These are phyloP conservation scores for Cyphomyrus plagiostoma DNA, from an alignment of 2,113 vertebrate species.

Conservation along the genomic window DNA sequence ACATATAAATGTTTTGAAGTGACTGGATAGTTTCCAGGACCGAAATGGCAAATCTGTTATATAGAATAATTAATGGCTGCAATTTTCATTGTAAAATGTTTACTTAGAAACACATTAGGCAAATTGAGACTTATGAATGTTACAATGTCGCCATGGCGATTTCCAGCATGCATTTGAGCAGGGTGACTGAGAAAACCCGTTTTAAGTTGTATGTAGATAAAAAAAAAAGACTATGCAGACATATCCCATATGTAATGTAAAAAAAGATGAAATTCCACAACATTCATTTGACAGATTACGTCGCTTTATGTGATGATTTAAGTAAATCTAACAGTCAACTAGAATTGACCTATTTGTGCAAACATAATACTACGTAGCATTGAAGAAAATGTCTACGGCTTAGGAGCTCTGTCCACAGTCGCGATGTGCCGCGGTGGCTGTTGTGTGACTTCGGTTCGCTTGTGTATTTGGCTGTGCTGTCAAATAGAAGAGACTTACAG, in stretches of 20 bases:
- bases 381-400: background rate
- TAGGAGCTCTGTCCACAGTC: background rate
- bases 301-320: background rate
- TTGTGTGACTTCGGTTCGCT: background rate
- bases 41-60: constrained; percentile 11
- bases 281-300: background rate
- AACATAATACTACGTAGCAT: background rate
- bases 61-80: constrained; percentile 28
- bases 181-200: background rate
- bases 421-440: background rate
- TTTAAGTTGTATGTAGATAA: background rate
- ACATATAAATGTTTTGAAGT: background rate
- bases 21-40: background rate
- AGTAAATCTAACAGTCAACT: background rate
- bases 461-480: background rate
- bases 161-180: background rate
- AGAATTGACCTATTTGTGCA: background rate
- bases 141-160: background rate
- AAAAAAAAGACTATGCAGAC: too few species aligned
- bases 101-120: constrained; percentile 13
- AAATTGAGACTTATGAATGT: constrained; percentile 20
- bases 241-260: background rate
- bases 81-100: constrained; percentile 16
- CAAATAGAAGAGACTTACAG: background rate
- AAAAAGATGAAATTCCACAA: background rate